These are phyloP conservation scores for Labeo calbasu DNA, from an alignment of 2,797 vertebrate species.

Conservation along the genomic window DNA sequence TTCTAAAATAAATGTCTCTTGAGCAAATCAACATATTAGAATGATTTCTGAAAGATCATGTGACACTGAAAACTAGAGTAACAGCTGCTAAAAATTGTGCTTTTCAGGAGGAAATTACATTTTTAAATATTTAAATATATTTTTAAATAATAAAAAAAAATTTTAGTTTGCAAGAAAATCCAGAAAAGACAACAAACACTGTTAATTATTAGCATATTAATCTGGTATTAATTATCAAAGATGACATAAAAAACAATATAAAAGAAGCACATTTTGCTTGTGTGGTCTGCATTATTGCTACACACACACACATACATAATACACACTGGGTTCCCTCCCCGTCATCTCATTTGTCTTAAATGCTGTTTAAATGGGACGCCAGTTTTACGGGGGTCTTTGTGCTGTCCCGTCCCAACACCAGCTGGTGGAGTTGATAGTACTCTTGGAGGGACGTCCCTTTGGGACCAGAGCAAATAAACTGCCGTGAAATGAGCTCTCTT, in stretches of 20 bases:
- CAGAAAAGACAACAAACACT: neutral
- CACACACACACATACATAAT: neutral
- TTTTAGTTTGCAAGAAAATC: neutral
- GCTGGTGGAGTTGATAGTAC: constrained; percentile 76
- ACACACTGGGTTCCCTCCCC: neutral
- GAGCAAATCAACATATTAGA: neutral
- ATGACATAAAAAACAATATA: neutral
- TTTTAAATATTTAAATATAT: too few species aligned
- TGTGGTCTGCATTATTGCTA: neutral
- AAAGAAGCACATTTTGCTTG: neutral
- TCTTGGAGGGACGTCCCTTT: constrained; percentile 72
- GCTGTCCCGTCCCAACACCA: constrained; percentile 65
- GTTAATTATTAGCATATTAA: constrained; percentile 21
- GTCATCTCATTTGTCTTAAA: constrained; percentile 53
- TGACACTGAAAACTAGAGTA: neutral
- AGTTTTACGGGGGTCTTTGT: constrained; percentile 45
- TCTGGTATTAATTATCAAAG: neutral
- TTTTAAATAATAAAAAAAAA: too few species aligned
- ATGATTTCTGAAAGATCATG: neutral
- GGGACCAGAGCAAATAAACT: constrained; percentile 79
- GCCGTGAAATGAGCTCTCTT: constrained; percentile 82
- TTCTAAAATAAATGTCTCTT: neutral
- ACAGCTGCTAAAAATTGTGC: too few species aligned
- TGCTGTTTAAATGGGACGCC: constrained; percentile 52
- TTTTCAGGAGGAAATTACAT: too few species aligned